Percentiles rank a stretch among this genome's conserved stretches.
phyloP scores from a whole-genome alignment of 2,888 invertebrate genomes.

The Archaeoteleia sp. region DNA sequence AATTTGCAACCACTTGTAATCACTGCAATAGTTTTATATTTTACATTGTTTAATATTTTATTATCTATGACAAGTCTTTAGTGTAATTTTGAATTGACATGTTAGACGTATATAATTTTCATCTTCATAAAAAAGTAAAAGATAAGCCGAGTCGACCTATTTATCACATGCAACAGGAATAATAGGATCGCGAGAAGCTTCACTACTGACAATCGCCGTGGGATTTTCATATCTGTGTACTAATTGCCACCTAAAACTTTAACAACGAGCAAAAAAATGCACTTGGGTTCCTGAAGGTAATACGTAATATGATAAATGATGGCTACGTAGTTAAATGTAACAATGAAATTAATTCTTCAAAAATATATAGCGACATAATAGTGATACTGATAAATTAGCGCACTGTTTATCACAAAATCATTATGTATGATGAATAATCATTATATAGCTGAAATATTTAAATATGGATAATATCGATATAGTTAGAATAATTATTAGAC shows the following conservation, averaged over 20 bases:
- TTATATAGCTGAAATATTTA: too few species aligned
- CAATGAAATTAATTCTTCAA: too few species aligned
- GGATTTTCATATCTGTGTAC: slow-evolving; percentile 55
- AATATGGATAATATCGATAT: too few species aligned
- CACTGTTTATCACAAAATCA: too few species aligned
- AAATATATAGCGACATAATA: too few species aligned
- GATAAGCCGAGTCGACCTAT: slow-evolving; percentile 57
- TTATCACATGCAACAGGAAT: slow-evolving; percentile 63
- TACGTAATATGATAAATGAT: slow-evolving; percentile 27
- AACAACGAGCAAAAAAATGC: slow-evolving; percentile 13
- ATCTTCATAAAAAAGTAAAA: slow-evolving; percentile 12
- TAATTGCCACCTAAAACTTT: slow-evolving; percentile 31
- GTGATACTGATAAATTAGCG: too few species aligned
- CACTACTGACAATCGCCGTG: slow-evolving; percentile 61
- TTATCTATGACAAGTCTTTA: slow-evolving; percentile 7
- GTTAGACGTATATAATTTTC: slow-evolving; percentile 10
- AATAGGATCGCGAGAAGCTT: slow-evolving; percentile 60
- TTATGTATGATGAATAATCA: too few species aligned
- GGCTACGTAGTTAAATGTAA: slow-evolving; percentile 15
- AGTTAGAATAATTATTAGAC: too few species aligned
- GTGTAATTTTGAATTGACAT: slow-evolving; percentile 13
- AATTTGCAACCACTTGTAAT: too few species aligned
- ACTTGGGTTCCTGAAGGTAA: slow-evolving; percentile 4
- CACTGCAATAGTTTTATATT: too few species aligned
- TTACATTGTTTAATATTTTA: too few species aligned